Evolutionary conservation across 2,113 vertebrate species (phyloP).

Genomic region (Pachycephala philippinensis): DNA sequence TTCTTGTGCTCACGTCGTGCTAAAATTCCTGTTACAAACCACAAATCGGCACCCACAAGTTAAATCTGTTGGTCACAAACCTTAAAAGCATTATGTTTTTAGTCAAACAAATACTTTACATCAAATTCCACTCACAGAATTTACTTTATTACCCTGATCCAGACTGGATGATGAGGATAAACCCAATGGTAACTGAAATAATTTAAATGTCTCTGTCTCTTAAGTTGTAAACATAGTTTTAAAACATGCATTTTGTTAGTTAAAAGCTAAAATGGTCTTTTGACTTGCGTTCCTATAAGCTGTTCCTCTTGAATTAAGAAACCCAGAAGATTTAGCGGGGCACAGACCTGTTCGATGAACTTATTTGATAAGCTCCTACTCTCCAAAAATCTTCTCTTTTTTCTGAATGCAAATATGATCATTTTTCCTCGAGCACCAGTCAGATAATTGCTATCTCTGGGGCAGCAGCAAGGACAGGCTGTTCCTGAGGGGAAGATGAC

Average conservation of each 20-base stretch:
- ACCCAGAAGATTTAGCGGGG: background rate
- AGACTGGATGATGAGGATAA: background rate
- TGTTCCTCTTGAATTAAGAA: background rate
- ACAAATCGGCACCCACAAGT: background rate
- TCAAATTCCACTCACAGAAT: background rate
- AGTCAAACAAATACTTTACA: background rate
- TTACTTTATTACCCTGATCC: background rate
- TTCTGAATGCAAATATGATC: background rate
- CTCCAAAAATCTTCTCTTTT: background rate
- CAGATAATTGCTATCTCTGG: background rate
- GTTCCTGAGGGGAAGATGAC: background rate
- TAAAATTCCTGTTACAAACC: background rate
- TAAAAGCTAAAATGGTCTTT: background rate
- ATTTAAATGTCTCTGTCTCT: background rate
- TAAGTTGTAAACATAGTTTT: background rate
- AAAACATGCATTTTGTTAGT: background rate
- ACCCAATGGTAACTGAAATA: background rate
- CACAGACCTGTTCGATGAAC: rapidly evolving
- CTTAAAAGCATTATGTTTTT: background rate
- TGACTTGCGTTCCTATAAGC: background rate
- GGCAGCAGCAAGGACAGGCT: background rate
- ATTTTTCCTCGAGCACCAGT: rapidly evolving
- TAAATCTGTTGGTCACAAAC: background rate
- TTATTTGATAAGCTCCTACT: background rate
- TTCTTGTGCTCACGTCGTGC: background rate